Evolutionary conservation across 2,888 invertebrate species (phyloP), one percentile per base, ranked within the genome.

Genomic region (Parnassius smintheus): DNA sequence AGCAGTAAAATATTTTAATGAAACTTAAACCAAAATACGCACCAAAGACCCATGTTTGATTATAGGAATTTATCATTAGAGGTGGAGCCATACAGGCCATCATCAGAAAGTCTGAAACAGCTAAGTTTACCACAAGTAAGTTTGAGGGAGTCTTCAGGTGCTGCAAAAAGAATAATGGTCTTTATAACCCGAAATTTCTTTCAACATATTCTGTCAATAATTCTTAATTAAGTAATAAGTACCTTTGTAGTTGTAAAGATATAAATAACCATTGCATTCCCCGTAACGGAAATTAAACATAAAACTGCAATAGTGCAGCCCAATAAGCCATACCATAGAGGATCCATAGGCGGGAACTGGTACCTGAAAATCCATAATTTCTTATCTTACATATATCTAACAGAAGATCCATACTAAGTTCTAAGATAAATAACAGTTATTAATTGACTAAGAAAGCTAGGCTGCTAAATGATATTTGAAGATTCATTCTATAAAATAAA

Each of bases 261-360:
- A 84, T 94, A 96, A 70, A 95, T 88, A 62, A 95, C 94, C 92
- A 93, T 94, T 71, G 94, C 95, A 75, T 96, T 96, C 70, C 95
- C 96, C 65, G 90, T 77, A 65, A 95, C 86, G 42, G 95, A 94
- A 70, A 95, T 78, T 72, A 93, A 83, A 56, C 96, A 96, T 72
- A 97, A 94, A 58, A 93, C 75, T 25, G 93, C 93, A 78, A 96
- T 95, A 65, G 94, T 93, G 72, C 95, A 93, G 35, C 95, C 95
- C 4, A 96, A 90, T 58, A 96, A 93, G 68, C 94, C 95, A 81
- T 97, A 96, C 97, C 97, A 97, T 57, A 97, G 90, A 22, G 97
- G 96, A 81, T 97, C 97, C 95, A 97, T 94, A 18, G 97, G 96
- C 64, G 96, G 95, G 77, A 95, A 97, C 81, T 97, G 96, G 85